A percentile compares a stretch with the other conserved stretches of the same genome.
phyloP scores from a whole-genome alignment of 2,888 invertebrate species.

The Tetranychus truncatus region DNA sequence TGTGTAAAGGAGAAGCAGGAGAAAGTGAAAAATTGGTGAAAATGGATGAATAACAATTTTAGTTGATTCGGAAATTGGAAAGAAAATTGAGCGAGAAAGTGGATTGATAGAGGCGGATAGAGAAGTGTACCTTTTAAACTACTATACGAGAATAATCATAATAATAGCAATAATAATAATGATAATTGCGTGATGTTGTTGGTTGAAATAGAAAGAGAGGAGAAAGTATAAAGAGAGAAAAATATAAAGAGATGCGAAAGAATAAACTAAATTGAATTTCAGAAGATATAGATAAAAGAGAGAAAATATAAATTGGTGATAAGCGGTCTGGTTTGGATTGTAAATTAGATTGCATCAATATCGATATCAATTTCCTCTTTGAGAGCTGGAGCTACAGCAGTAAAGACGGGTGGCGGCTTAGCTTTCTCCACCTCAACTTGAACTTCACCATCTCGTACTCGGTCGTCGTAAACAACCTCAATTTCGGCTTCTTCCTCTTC shows the following conservation, averaged over 20 bases:
- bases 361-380: slow-evolving; percentile 10
- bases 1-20: not conserved
- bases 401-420: not conserved
- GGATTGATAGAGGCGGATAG: too few relatives aligned
- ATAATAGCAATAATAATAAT: not conserved
- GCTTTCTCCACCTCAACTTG: slow-evolving; percentile 34
- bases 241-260: not conserved
- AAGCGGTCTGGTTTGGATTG: not conserved
- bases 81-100: too few relatives aligned
- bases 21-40: not conserved
- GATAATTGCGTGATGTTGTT: not conserved
- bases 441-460: slow-evolving; percentile 55
- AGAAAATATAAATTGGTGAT: not conserved
- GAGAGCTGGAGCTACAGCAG: not conserved
- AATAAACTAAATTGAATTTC: not conserved
- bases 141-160: not conserved
- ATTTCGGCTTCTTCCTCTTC: slow-evolving; percentile 52
- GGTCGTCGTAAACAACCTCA: slow-evolving; percentile 73
- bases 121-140: too few relatives aligned
- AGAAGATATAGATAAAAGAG: not conserved
- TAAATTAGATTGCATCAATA: slow-evolving; percentile 14
- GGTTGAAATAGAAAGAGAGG: not conserved
- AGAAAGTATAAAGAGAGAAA: not conserved
- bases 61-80: too few relatives aligned
- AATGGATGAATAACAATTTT: too few relatives aligned